phyloP scores from a whole-genome alignment of 2,888 invertebrate genomes.

The Prionchulus punctatus region DNA sequence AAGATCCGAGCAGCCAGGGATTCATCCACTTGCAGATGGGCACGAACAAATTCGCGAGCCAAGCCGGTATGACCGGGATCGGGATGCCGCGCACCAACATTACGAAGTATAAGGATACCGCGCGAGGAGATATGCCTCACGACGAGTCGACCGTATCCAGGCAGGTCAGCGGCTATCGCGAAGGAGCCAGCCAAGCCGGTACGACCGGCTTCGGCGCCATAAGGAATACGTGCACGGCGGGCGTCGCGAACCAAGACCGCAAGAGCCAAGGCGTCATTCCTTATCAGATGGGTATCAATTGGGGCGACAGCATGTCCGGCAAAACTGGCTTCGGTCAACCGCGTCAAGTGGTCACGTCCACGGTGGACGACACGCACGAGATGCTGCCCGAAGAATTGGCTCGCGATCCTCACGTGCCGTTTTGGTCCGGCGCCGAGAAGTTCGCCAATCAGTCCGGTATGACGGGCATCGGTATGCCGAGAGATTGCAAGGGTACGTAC shows the following conservation, averaged over 20 bases:
- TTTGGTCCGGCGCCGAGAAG: constrained; percentile 25
- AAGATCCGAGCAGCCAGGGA: constrained; percentile 29
- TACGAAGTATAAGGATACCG: constrained; percentile 22
- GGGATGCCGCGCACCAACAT: constrained; percentile 30
- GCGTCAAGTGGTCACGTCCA: constrained; percentile 23
- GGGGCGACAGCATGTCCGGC: constrained; percentile 40
- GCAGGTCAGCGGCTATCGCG: constrained; percentile 30
- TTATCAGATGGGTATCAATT: constrained; percentile 41
- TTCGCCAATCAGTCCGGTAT: constrained; percentile 31
- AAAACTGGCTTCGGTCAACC: constrained; percentile 42
- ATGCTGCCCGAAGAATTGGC: constrained; percentile 30
- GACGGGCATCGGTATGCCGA: constrained; percentile 30
- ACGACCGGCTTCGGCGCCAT: constrained; percentile 33
- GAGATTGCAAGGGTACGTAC: constrained; percentile 29
- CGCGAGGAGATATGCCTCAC: constrained; percentile 29
- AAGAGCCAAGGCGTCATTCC: constrained; percentile 36
- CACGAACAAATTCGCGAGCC: constrained; percentile 31
- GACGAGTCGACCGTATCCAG: constrained; percentile 27
- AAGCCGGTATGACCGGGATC: constrained; percentile 19
- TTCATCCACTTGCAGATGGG: constrained; percentile 32
- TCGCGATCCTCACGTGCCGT: constrained; percentile 28
- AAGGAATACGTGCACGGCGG: constrained; percentile 28
- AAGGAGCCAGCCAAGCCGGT: constrained; percentile 19
- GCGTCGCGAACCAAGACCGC: constrained; percentile 23
- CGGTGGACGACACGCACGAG: constrained; percentile 23